Conservation (phyloP, 1,140 invertebrate species). For the Euglossa dilemma region DNA sequence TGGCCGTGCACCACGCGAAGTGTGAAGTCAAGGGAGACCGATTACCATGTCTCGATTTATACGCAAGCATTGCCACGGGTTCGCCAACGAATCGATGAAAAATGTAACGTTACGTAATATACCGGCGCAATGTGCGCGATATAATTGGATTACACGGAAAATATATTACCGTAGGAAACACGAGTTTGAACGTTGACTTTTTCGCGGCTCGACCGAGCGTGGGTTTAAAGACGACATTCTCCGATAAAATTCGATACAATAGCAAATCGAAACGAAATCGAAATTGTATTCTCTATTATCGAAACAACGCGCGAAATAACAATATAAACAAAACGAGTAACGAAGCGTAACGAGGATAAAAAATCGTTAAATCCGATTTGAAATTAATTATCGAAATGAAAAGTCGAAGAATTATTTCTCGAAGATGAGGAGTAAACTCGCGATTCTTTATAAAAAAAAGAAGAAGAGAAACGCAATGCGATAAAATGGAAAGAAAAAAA, state of each 20-base stretch:
- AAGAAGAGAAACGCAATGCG: neutral
- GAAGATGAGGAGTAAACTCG: no score
- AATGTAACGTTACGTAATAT: conserved; percentile 37
- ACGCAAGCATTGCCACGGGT: neutral
- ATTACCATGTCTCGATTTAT: conserved; percentile 18
- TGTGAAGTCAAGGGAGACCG: conserved; percentile 18
- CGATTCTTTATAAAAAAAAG: no score
- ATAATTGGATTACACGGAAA: neutral
- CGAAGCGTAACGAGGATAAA: neutral
- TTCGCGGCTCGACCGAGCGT: neutral
- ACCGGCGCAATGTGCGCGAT: neutral
- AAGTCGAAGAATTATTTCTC: neutral
- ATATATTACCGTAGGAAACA: no score
- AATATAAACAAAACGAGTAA: neutral
- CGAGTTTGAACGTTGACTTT: neutral
- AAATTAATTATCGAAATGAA: neutral
- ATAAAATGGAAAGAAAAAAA: neutral
- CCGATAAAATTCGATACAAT: neutral
- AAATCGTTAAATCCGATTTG: accelerated
- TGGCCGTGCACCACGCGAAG: neutral
- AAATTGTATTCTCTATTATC: neutral
- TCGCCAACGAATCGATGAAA: conserved; percentile 30
- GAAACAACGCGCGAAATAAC: neutral
- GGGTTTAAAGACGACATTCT: no score
- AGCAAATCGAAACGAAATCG: neutral